Evolutionary conservation across 2,888 invertebrate species (phyloP).

Genomic region (Drosophila affinis): DNA sequence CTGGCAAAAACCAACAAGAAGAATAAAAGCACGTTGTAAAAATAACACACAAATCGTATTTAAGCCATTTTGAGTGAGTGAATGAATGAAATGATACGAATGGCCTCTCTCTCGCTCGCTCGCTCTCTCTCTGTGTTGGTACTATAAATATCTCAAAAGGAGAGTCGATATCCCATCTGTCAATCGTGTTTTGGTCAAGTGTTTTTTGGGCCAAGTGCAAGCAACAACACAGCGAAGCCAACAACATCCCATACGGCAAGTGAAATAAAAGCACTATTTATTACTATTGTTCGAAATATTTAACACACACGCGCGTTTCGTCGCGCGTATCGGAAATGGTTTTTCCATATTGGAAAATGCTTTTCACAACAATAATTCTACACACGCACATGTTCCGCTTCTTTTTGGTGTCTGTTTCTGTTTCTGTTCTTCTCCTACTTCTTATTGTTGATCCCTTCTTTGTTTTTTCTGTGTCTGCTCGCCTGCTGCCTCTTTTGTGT

Average conservation of each 20-base stretch:
- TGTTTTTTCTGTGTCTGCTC: not conserved
- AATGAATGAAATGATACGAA: not conserved
- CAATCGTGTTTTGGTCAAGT: constrained; percentile 34
- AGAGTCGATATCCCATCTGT: constrained; percentile 8
- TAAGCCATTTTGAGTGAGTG: constrained; percentile 38
- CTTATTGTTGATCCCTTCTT: not conserved
- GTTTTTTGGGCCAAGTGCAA: constrained; percentile 40
- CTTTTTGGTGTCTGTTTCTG: not conserved
- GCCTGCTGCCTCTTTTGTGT: constrained; percentile 1
- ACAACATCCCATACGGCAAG: not conserved
- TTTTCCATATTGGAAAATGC: constrained; percentile 14
- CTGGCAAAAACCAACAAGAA: constrained; percentile 33
- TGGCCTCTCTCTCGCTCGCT: not conserved
- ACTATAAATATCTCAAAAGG: not conserved
- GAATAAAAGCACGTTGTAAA: constrained; percentile 67
- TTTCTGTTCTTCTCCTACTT: not conserved
- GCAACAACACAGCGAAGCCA: not conserved
- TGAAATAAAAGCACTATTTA: not conserved
- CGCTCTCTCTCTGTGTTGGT: not conserved
- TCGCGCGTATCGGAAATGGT: constrained; percentile 20
- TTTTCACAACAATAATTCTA: not conserved
- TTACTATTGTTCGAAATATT: not conserved
- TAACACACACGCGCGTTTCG: constrained; percentile 2
- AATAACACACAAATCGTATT: constrained; percentile 64
- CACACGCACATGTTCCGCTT: constrained; percentile 9